Evolutionary conservation across 2,797 vertebrate genomes (phyloP), one percentile per base, ranked within the genome.

Genomic region (Scyliorhinus canicula): DNA sequence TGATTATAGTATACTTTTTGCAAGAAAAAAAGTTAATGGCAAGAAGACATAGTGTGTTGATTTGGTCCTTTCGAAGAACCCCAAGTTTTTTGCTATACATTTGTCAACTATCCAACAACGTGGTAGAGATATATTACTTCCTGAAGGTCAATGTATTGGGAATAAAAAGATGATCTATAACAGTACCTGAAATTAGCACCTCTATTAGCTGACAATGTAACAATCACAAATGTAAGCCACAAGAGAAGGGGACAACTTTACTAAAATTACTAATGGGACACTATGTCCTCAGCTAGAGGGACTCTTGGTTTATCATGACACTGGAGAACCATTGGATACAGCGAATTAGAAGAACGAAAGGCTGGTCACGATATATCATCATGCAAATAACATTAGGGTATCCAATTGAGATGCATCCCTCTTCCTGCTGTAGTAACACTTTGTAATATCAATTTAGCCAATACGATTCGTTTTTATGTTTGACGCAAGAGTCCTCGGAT

Each of bases 221-320:
- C 40, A 7, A 65, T 82, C 31, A 14, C 35, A 90, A 74, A n/a
- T 74, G 11, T n/a, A 11, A 74, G 28, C 69, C 28, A 60, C 35
- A n/a, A n/a, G 21, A 93, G 44, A 19, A 71, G 71, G 47, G 12
- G 65, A 67, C 65, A 28, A 74, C 16, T 12, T n/a, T 52, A 71
- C 47, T 52, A 19, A 74, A 71, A 50, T 52, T 71, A 35, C 93
- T 71, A 21, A 71, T 71, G 19, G 67, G 28, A 35, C 21, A 88
- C 50, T 12, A 63, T 4, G n/a, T 11, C 11, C 40, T 40, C 19
- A 74, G 65, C 65, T 94, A 55, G 28, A 21, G 26, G 67, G 28
- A 52, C 31, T 7, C 16, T 52, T 94, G 93, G 93, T 71, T 94
- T 74, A 94, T 94, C 93, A 94, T 94, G 93, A 94, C 67, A n/a